Percentiles rank a stretch among this genome's conserved stretches.
phyloP scores from a whole-genome alignment of 2,113 vertebrate species.

The Cichladusa arquata region DNA sequence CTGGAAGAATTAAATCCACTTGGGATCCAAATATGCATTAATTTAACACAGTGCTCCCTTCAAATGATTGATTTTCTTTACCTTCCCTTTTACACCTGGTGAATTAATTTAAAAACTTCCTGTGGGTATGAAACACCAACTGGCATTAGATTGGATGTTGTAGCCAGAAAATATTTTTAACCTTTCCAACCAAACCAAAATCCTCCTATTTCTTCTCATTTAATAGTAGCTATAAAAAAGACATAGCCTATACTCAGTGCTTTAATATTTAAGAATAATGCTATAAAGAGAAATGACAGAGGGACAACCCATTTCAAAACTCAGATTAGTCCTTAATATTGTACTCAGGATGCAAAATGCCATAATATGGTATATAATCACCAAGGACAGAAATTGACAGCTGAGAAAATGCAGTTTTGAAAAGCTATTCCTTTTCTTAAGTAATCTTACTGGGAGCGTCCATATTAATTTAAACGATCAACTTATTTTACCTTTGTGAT shows the following conservation, averaged over 20 bases:
- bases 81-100: neutral
- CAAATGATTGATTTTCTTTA: slow-evolving; percentile 2
- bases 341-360: neutral
- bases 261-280: neutral
- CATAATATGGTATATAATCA: neutral
- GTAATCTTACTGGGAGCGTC: neutral
- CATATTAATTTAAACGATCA: neutral
- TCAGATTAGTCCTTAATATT: neutral
- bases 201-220: neutral
- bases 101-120: neutral
- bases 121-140: neutral
- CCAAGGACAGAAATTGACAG: neutral
- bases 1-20: neutral
- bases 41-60: neutral
- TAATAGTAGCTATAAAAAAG: neutral
- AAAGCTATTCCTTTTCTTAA: neutral
- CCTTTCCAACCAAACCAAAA: neutral
- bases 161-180: neutral
- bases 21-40: neutral
- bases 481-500: neutral
- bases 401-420: neutral
- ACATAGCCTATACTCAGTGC: neutral
- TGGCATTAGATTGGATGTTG: neutral
- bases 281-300: neutral
- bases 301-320: neutral